A percentile compares a stretch with the other conserved stretches of the same genome.
These are phyloP conservation scores for Philotrypesis tridentata DNA, from an alignment of 1,140 invertebrate genomes.

Conservation along the genomic window DNA sequence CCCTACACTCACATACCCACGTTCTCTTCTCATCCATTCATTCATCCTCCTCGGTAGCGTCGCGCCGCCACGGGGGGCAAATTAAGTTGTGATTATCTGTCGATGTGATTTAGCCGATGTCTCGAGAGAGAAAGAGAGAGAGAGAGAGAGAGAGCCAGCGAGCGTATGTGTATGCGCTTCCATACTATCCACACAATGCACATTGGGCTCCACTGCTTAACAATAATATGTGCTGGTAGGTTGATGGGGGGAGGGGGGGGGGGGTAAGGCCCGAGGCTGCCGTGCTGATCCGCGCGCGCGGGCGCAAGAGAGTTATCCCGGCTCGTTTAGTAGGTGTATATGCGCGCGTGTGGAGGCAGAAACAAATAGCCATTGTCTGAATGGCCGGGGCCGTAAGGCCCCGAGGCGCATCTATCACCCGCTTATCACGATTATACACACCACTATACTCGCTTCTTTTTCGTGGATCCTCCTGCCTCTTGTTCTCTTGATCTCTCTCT, in stretches of 20 bases:
- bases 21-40: slow-evolving; percentile 34
- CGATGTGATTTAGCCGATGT: slow-evolving; percentile 71
- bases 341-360: slow-evolving; percentile 56
- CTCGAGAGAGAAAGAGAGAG: slow-evolving; percentile 52
- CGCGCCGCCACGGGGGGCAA: slow-evolving; percentile 67
- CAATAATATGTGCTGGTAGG: not conserved
- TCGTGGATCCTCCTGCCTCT: not conserved
- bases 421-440: slow-evolving; percentile 75
- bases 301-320: slow-evolving; percentile 7
- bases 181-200: not conserved
- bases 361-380: slow-evolving; percentile 74
- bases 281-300: not conserved
- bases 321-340: slow-evolving; percentile 31
- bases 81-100: slow-evolving; percentile 75
- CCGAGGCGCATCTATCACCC: slow-evolving; percentile 73
- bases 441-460: slow-evolving; percentile 20
- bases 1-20: not conserved
- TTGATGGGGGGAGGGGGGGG: slow-evolving; percentile 44
- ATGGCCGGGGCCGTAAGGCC: slow-evolving; percentile 60
- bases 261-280: slow-evolving; percentile 37
- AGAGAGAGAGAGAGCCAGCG: slow-evolving; percentile 40
- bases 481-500: slow-evolving; percentile 12
- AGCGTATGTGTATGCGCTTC: not conserved
- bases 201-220: not conserved
- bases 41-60: slow-evolving; percentile 28